Evolutionary conservation across 2,888 invertebrate genomes (phyloP).

Genomic region (Sceliomorpha sp.): DNA sequence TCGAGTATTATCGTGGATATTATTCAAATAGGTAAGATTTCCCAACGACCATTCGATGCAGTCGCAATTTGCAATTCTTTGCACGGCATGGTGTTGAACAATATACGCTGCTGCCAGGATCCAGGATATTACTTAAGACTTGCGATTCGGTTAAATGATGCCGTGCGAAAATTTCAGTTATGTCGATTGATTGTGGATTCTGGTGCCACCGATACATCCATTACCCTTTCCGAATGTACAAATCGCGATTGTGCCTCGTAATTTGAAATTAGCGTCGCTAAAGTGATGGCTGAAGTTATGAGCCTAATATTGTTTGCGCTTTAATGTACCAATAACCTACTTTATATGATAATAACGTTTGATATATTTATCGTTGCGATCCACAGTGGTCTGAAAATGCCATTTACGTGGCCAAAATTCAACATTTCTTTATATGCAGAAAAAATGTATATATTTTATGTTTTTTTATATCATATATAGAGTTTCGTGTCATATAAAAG

Average conservation of each 20-base stretch:
- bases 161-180: constrained; percentile 57
- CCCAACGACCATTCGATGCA: constrained; percentile 56
- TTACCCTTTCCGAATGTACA: constrained; percentile 16
- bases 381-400: no score
- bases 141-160: constrained; percentile 49
- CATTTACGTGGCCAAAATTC: no score
- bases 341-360: no score
- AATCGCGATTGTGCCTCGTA: constrained; percentile 7
- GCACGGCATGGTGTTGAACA: constrained; percentile 50
- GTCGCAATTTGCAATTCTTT: constrained; percentile 51
- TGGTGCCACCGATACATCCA: constrained; percentile 7
- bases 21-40: constrained; percentile 62
- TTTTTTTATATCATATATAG: no score
- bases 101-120: constrained; percentile 54
- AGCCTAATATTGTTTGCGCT: no score
- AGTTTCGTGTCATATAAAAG: no score
- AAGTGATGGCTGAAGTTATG: no score
- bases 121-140: constrained; percentile 61
- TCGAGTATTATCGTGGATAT: constrained; percentile 61
- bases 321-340: no score
- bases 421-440: no score
- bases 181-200: constrained; percentile 21
- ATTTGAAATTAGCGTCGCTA: no score
- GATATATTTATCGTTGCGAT: no score
- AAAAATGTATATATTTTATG: no score